Base-by-base conservation (phyloP, 2,888 invertebrate genomes). In the Dolichomitus sp. region DNA sequence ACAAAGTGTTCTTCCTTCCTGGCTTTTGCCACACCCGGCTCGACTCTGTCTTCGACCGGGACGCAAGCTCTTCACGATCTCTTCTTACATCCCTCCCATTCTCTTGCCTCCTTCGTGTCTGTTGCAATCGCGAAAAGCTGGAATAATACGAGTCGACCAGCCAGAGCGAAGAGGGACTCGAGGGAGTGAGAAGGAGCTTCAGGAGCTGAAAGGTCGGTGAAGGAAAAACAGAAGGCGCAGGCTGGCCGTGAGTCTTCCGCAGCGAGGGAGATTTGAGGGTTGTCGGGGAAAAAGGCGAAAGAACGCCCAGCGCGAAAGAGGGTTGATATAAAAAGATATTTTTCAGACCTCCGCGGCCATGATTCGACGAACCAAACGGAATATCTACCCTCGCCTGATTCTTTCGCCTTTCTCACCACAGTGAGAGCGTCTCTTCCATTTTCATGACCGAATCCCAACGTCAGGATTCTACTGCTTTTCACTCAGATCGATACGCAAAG, bases 281-380 rank as follows among this genome's bases (percentile, higher is more conserved):
- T 78, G 72, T 81, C 80, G 54, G 57, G 70, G 81, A 84, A 85
- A 84, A 75, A 65, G 80, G 72, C 84, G 84, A 85, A 84, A 85
- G 83, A 85, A 84, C 84, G 84, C 74, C 69, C 63, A 52, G 50
- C 73, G 76, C 52, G 68, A 65, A 48, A 33, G 78, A 75, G 72
- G 85, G 86, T 83, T 86, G 85, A 87, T 87, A 86, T 84, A 87
- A 85, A 87, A 87, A 86, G 87, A 88, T 87, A 88, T 87, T 87
- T 87, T 87, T 87, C 87, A 83, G 79, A 65, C 61, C 74, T 65
- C 52, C 66, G 75, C 69, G 69, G 82, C 79, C 84, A 85, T 77
- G 81, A 86, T 85, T 84, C 82, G 81, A 77, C 79, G 72, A 80
- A 82, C 70, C 73, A 76, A 72, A 78, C 68, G 52, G 65, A 77